Evolutionary conservation across 2,113 vertebrate genomes (phyloP), one percentile per base, ranked within the genome.

Genomic region (Irena cyanogastra): DNA sequence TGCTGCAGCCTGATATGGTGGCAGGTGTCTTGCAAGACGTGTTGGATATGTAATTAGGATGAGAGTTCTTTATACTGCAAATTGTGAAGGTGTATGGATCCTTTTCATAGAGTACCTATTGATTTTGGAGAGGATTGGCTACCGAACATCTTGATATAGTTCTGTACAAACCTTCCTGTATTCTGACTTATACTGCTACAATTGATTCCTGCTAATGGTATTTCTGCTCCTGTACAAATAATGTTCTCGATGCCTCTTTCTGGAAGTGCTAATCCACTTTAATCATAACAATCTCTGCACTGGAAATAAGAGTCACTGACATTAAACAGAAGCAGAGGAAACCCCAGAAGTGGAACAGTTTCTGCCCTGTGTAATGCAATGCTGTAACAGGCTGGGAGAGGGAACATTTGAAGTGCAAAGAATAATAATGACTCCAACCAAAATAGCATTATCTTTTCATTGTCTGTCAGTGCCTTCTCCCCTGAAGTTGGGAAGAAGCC

Each of bases 81-180:
- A 28, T 11, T 2, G 1, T 54, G 22, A 57, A 42, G 13, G 4
- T 63, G 10, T 1, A 0, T 20, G 10, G 23, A 17, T 45, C 3
- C 7, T 41, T 83, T 82, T 35, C 24, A 13, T 68, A 21, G 49
- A n/a, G 8, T 14, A 19, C 11, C 20, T 39, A 5, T 22, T 71
- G 35, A 71, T 8, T 83, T 80, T 41, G 19, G 10, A 23, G 49
- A 53, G 20, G 17, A 64, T 14, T 88, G 66, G 10, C 64, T 63
- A 9, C 33, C 3, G 27, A 71, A 24, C 3, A 5, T n/a, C 14
- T 63, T 53, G 39, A 19, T 57, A 23, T 10, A 4, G 20, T 74
- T 56, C 4, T 44, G 10, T 24, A 19, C 5, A 70, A 39, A 28
- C 9, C 8, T 70, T 61, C 3, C 10, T 70, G 10, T 45, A 19